A percentile compares a stretch with the other conserved stretches of the same genome.
Conservation (phyloP, 2,888 invertebrate genomes). For the Stramonita haemastoma region DNA sequence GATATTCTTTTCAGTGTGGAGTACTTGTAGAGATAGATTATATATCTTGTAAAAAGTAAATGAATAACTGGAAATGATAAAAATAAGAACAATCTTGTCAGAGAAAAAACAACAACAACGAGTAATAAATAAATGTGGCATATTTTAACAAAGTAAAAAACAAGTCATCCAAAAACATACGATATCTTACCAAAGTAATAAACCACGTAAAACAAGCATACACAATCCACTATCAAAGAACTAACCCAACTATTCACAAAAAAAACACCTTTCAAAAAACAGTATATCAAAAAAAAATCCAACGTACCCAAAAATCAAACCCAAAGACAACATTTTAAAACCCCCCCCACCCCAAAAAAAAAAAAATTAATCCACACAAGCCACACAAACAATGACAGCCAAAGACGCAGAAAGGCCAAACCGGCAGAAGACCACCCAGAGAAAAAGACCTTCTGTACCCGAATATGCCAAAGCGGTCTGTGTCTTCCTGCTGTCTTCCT, state of each 20-base stretch:
- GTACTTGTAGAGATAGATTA: neutral
- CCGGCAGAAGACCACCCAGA: neutral
- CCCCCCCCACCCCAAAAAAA: neutral
- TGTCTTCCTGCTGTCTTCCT: constrained; percentile 19
- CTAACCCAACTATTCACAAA: neutral
- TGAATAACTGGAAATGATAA: neutral
- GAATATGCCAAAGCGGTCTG: constrained; percentile 5
- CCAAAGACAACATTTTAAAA: no score
- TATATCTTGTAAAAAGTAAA: neutral
- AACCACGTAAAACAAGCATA: no score
- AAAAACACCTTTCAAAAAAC: neutral
- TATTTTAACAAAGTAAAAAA: neutral
- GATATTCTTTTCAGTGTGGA: neutral
- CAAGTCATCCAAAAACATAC: no score
- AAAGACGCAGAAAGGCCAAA: neutral
- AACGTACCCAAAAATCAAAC: no score
- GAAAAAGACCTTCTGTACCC: neutral
- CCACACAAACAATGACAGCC: neutral
- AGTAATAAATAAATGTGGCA: neutral
- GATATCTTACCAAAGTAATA: no score
- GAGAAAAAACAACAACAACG: neutral
- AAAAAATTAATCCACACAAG: neutral
- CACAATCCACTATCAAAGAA: no score
- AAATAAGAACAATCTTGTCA: neutral
- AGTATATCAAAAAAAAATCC: neutral